Evolutionary conservation across 1,140 invertebrate species (phyloP).

Genomic region (Drosophila bipectinata): DNA sequence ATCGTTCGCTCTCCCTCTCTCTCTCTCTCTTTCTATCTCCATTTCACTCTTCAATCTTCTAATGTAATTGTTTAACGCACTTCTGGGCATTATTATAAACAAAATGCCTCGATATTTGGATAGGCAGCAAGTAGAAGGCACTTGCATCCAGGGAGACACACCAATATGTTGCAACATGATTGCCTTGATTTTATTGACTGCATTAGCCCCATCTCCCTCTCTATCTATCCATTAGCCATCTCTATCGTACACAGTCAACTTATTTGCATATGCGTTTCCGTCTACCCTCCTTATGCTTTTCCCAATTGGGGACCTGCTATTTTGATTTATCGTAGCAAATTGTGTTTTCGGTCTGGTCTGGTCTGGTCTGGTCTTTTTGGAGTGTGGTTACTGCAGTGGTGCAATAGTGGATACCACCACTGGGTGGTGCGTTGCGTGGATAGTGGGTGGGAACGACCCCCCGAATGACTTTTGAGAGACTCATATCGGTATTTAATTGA

Average conservation of each 20-base stretch:
- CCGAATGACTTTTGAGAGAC: slow-evolving; percentile 23
- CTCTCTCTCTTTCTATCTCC: background rate
- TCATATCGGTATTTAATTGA: slow-evolving; percentile 37
- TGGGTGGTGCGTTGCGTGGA: background rate
- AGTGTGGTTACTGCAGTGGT: background rate
- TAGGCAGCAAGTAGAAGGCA: background rate
- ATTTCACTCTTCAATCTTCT: slow-evolving; percentile 22
- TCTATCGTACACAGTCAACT: background rate
- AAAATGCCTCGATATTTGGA: slow-evolving; percentile 45
- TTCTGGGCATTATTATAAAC: slow-evolving; percentile 76
- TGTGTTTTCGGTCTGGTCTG: slow-evolving; percentile 9
- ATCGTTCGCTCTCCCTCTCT: background rate
- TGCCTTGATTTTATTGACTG: slow-evolving; percentile 74
- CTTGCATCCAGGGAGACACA: background rate
- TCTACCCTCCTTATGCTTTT: background rate
- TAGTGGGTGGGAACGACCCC: background rate
- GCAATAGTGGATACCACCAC: background rate
- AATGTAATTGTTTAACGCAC: slow-evolving; percentile 80
- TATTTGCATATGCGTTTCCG: slow-evolving; percentile 33
- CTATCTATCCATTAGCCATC: background rate
- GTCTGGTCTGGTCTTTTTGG: background rate
- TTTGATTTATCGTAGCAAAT: slow-evolving; percentile 46
- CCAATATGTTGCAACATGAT: slow-evolving; percentile 38
- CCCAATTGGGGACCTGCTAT: slow-evolving; percentile 21
- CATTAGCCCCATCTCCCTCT: slow-evolving; percentile 26